These are phyloP conservation scores for Cacatua alba DNA, from an alignment of 2,113 vertebrate species.

Conservation along the genomic window DNA sequence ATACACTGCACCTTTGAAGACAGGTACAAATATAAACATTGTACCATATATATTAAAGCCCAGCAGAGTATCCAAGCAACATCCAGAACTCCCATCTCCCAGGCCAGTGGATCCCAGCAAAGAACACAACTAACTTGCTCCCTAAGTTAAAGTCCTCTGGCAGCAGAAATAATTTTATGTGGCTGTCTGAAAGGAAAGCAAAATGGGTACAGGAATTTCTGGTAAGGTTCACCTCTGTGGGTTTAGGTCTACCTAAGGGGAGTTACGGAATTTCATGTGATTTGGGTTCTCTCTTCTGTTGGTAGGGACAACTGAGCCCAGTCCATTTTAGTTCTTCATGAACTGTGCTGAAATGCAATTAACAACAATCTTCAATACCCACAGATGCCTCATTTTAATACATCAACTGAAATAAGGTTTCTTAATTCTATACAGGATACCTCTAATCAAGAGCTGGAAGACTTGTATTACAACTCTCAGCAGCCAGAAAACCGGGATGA, in stretches of 20 bases:
- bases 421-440: background rate
- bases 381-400: background rate
- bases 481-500: background rate
- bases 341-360: background rate
- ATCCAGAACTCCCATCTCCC: background rate
- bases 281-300: background rate
- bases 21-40: background rate
- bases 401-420: background rate
- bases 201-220: background rate
- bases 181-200: background rate
- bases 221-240: background rate
- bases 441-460: background rate
- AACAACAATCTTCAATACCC: background rate
- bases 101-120: background rate
- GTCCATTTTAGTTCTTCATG: background rate
- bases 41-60: background rate
- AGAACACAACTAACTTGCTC: background rate
- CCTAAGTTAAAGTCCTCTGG: background rate
- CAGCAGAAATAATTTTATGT: background rate
- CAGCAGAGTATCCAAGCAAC: background rate
- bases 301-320: background rate
- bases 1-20: background rate
- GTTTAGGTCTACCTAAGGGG: background rate
- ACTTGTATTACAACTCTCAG: background rate
- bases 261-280: rapidly evolving